Percentiles rank a stretch among this genome's conserved stretches.
These are phyloP conservation scores for Pseudolaguvia tuberculata DNA, from an alignment of 2,113 vertebrate genomes.

Conservation along the genomic window DNA sequence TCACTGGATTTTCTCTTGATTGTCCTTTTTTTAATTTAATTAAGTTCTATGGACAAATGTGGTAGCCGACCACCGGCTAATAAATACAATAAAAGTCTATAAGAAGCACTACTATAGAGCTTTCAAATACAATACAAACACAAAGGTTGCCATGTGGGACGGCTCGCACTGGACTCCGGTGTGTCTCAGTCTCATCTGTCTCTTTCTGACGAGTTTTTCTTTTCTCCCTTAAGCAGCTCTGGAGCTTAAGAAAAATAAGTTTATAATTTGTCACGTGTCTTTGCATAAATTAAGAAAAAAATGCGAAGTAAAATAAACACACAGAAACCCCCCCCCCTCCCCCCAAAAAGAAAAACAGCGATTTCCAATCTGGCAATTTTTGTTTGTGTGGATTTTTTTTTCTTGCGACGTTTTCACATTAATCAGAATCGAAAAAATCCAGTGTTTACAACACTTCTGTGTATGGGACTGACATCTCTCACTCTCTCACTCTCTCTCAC, in stretches of 20 bases:
- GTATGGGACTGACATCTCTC: conserved; percentile 67
- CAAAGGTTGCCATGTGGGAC: conserved; percentile 67
- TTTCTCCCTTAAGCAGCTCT: conserved; percentile 73
- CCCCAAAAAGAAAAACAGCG: conserved; percentile 69
- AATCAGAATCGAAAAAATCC: conserved; percentile 99
- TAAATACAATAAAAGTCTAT: conserved; percentile 89
- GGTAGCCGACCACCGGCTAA: conserved; percentile 90
- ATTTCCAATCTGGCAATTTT: conserved; percentile 90
- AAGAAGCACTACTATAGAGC: conserved; percentile 80
- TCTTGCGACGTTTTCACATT: conserved; percentile 99
- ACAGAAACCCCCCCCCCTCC: neutral
- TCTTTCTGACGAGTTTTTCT: conserved; percentile 66
- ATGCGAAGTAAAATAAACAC: conserved; percentile 43
- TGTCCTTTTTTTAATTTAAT: conserved; percentile 73
- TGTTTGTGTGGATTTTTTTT: conserved; percentile 84
- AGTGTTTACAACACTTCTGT: conserved; percentile 99
- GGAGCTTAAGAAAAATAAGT: conserved; percentile 91
- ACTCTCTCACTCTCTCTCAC: conserved; percentile 55
- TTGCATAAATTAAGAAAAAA: conserved; percentile 99
- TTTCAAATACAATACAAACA: conserved; percentile 77
- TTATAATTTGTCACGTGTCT: conserved; percentile 77
- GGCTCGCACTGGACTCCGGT: conserved; percentile 70
- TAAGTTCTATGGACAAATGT: conserved; percentile 75
- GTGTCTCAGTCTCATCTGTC: conserved; percentile 75
- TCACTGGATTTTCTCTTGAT: conserved; percentile 71